Conservation (phyloP, 2,113 vertebrate species). For the Equus quagga region DNA sequence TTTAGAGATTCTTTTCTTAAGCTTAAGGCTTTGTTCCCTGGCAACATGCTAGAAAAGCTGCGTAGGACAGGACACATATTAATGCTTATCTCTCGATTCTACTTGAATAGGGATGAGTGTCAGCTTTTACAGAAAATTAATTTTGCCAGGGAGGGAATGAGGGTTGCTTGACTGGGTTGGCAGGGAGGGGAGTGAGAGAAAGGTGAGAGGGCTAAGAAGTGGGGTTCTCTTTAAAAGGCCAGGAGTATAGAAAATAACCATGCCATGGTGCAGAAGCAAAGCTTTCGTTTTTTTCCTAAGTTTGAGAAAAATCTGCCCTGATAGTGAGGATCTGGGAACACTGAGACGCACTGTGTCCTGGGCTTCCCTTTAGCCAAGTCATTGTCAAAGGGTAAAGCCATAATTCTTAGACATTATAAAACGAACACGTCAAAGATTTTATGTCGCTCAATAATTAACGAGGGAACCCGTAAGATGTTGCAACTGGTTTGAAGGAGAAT, state of each 20-base stretch:
- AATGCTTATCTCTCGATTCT: background rate
- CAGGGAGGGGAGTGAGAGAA: background rate
- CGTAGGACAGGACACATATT: background rate
- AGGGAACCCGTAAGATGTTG: constrained; percentile 1
- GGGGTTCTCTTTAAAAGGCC: background rate
- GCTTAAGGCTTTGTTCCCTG: constrained; percentile 29
- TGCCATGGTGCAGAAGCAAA: background rate
- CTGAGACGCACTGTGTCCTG: background rate
- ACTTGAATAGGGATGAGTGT: background rate
- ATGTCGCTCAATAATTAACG: background rate
- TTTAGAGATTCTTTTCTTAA: constrained; percentile 53
- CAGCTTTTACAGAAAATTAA: constrained; percentile 55
- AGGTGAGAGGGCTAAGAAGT: background rate
- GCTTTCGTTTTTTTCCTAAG: background rate
- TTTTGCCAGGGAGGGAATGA: background rate
- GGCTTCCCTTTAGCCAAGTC: background rate
- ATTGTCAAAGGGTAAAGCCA: background rate
- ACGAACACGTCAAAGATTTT: background rate
- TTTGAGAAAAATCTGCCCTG: background rate
- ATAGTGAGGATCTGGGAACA: background rate
- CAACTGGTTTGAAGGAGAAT: background rate
- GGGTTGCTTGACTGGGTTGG: background rate
- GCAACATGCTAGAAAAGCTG: background rate
- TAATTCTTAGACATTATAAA: constrained; percentile 5
- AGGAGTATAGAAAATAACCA: background rate